phyloP scores from a whole-genome alignment of 2,888 invertebrate genomes.

The Danaus chrysippus region DNA sequence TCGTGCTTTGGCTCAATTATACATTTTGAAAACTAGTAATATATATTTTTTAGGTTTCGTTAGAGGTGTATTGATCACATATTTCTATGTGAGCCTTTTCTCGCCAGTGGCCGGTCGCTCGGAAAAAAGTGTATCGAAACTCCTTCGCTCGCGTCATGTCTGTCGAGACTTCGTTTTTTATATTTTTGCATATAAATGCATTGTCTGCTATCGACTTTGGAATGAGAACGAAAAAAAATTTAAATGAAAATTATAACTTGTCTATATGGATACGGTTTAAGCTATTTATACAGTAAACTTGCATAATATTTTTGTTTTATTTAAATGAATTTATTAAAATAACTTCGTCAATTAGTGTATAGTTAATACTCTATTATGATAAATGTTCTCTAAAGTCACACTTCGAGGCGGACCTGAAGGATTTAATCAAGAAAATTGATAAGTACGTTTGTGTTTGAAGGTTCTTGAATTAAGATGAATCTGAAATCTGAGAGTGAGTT shows the following conservation, averaged over 20 bases:
- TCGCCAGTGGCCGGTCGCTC: slow-evolving; percentile 8
- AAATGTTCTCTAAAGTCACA: background rate
- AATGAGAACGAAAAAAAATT: slow-evolving; percentile 23
- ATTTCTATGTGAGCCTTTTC: slow-evolving; percentile 6
- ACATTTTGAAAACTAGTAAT: too few species aligned
- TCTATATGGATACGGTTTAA: background rate
- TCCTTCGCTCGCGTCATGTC: slow-evolving; percentile 15
- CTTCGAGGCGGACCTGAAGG: background rate
- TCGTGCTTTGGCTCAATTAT: too few species aligned
- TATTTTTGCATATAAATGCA: slow-evolving; percentile 30
- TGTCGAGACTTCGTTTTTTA: slow-evolving; percentile 20
- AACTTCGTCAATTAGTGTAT: background rate
- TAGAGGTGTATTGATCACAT: background rate
- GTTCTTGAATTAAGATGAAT: background rate
- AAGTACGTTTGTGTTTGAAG: too few species aligned
- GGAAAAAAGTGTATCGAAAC: slow-evolving; percentile 23
- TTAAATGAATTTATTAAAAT: too few species aligned
- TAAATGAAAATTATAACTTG: background rate
- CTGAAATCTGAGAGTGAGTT: too few species aligned
- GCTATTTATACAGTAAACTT: background rate
- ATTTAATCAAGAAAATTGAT: background rate
- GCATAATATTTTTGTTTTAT: background rate
- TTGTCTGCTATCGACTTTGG: slow-evolving; percentile 21
- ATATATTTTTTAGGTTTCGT: too few species aligned
- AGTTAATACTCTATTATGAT: background rate